Evolutionary conservation across 1,140 invertebrate genomes (phyloP), one percentile per base, ranked within the genome.

Genomic region (Andricus grossulariae): DNA sequence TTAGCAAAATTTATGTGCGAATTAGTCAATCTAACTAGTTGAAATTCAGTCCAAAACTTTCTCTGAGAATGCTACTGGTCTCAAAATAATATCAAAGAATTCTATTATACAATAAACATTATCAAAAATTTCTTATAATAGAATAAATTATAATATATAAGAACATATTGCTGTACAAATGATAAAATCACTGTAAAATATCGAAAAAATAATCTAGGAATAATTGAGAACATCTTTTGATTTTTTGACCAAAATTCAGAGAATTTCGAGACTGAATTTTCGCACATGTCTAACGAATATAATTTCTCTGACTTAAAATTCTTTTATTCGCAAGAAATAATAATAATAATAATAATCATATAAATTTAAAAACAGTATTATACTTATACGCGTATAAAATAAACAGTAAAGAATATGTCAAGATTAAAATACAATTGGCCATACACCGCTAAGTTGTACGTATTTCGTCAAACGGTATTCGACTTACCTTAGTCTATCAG

Each of bases 311-410:
- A 60, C 32, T 60, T 15, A 32, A 60, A 60, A 16, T 18, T 45
- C 39, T 45, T 45, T 45, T 54, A 19, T 54, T 60, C 32, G 21
- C 13, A 60, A 60, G 32, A 21, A 57, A 60, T 60, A 60, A 60
- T 60, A 32, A 60, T 66, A 66, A 66, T 66, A 66, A 66, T 66
- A 25, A 60, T 32, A 60, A 60, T 60, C 39, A 60, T 7, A 66
- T n/a, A 45, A 66, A 66, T n/a, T 16, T 66, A 66, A 66, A 45
- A 45, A 45, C 39, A 45, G 39, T 45, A 45, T 45, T 45, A 45
- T 45, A 45, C 39, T 45, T 45, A 45, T 45, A 66, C 21, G 19
- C 19, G 25, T 66, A 66, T 45, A 66, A 45, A 66, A 66, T 66
- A 66, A 66, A 66, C 15, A 45, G 21, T 60, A 32, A 60, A 60